Evolutionary conservation across 92 coral and sea anemone genomes (phyloP).

Genomic region (Actinostola sp.): DNA sequence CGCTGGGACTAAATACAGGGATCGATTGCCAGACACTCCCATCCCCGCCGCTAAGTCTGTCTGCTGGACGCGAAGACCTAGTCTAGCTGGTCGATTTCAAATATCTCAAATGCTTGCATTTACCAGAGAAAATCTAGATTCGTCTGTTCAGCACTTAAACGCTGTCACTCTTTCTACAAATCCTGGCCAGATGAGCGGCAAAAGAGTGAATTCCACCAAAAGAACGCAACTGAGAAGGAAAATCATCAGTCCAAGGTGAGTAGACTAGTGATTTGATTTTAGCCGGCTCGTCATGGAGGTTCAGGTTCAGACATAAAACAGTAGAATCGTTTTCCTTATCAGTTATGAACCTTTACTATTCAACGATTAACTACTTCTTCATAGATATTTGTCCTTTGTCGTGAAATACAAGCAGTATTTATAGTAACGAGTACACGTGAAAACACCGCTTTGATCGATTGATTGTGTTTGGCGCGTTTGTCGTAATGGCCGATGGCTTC

Average conservation of each 20-base stretch:
- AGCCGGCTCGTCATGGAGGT: too few species aligned
- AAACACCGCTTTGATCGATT: too few species aligned
- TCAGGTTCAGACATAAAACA: too few species aligned
- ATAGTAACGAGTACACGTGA: too few species aligned
- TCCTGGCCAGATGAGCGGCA: constrained; percentile 42
- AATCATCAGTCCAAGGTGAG: constrained; percentile 83
- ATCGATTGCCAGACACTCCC: constrained; percentile 66
- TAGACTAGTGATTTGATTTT: background rate
- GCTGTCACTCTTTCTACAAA: constrained; percentile 81
- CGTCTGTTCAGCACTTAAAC: constrained; percentile 83
- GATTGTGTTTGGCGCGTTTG: too few species aligned
- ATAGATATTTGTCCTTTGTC: too few species aligned
- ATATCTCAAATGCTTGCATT: constrained; percentile 13
- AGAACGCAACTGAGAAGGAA: constrained; percentile 68
- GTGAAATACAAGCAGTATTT: too few species aligned
- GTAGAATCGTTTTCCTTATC: too few species aligned
- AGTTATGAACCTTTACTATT: too few species aligned
- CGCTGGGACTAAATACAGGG: constrained; percentile 74
- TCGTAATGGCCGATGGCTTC: too few species aligned
- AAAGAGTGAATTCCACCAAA: constrained; percentile 48
- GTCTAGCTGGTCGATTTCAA: constrained; percentile 51
- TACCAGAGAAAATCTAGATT: constrained; percentile 67
- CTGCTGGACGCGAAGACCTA: constrained; percentile 48
- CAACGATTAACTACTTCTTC: too few species aligned
- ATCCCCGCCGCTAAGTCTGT: constrained; percentile 17